A percentile compares a stretch with the other conserved stretches of the same genome.
These are phyloP conservation scores for Chrysolina haemoptera DNA, from an alignment of 2,888 invertebrate genomes.

Conservation along the genomic window DNA sequence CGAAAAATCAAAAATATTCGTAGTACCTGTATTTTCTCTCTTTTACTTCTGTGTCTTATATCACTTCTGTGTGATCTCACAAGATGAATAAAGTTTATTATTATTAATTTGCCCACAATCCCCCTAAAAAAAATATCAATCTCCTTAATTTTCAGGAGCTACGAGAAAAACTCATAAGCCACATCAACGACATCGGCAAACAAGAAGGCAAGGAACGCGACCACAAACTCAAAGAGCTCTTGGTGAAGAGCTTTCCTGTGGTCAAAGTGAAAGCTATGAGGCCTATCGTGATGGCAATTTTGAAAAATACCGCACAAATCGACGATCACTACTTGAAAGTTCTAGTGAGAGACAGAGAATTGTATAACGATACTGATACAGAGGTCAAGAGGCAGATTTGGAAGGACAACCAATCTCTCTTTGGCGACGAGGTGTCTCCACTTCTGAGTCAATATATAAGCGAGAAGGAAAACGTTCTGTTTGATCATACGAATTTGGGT, in stretches of 20 bases:
- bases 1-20: too few relatives aligned
- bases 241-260: conserved; percentile 94
- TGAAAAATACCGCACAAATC: conserved; percentile 93
- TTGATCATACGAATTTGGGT: conserved; percentile 87
- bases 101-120: too few relatives aligned
- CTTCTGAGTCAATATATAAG: conserved; percentile 93
- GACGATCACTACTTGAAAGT: conserved; percentile 89
- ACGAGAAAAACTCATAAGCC: conserved; percentile 80
- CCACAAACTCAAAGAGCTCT: conserved; percentile 89
- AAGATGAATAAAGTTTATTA: too few relatives aligned
- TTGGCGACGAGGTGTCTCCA: conserved; percentile 98
- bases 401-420: conserved; percentile 96
- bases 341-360: conserved; percentile 86
- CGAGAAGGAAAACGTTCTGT: conserved; percentile 93
- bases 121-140: too few relatives aligned
- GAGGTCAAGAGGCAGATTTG: conserved; percentile 98
- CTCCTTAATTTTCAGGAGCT: too few relatives aligned
- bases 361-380: conserved; percentile 95
- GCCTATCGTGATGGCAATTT: conserved; percentile 95
- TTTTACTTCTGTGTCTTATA: too few relatives aligned
- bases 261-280: conserved; percentile 91
- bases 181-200: conserved; percentile 87
- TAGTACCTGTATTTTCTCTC: too few relatives aligned
- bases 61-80: too few relatives aligned
- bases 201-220: conserved; percentile 83